A percentile compares a stretch with the other conserved stretches of the same genome.
Evolutionary conservation across 2,113 vertebrate genomes (phyloP).

Genomic region (Progne subis): DNA sequence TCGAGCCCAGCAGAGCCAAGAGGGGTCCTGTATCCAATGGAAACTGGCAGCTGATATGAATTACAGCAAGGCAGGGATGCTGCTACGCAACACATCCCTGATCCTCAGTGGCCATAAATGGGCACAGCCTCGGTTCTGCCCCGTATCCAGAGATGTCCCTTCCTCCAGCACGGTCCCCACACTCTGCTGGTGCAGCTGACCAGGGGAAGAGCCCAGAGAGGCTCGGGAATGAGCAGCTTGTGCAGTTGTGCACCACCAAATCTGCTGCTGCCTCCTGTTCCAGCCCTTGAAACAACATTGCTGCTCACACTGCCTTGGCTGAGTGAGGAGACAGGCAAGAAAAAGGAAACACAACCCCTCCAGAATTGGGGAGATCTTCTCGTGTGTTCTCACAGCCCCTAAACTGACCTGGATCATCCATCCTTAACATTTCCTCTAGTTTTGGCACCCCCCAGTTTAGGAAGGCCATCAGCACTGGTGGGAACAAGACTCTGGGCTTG

Average conservation of each 20-base stretch:
- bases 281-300: not conserved
- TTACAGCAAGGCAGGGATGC: constrained; percentile 26
- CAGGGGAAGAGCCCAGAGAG: not conserved
- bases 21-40: constrained; percentile 32
- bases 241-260: not conserved
- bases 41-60: constrained; percentile 13
- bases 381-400: not conserved
- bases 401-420: not conserved
- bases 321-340: not conserved
- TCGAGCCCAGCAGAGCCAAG: not conserved
- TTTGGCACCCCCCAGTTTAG: not conserved
- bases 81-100: constrained; percentile 19
- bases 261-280: not conserved
- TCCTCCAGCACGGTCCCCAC: not conserved
- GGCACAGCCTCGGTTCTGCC: not conserved
- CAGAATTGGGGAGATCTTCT: not conserved
- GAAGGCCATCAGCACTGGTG: not conserved
- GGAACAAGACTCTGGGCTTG: not conserved
- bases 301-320: not conserved
- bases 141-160: not conserved
- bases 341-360: not conserved
- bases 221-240: not conserved
- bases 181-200: not conserved
- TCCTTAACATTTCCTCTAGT: not conserved
- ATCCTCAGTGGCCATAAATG: not conserved